A percentile compares a stretch with the other conserved stretches of the same genome.
phyloP scores from a whole-genome alignment of 2,888 invertebrate genomes.

The Junonia oenone region DNA sequence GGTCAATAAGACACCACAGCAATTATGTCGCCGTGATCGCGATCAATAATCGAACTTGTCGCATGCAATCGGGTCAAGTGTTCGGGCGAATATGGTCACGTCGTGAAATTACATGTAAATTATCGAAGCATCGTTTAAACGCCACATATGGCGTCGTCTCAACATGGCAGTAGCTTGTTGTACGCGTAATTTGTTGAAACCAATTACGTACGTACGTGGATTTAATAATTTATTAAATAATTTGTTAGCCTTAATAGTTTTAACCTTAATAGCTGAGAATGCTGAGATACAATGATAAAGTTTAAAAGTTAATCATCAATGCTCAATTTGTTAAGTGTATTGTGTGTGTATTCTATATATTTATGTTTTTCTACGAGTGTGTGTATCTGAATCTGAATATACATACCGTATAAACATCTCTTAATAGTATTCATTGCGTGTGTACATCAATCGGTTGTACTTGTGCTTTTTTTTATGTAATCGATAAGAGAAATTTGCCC shows the following conservation, averaged over 20 bases:
- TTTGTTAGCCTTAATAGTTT: background rate
- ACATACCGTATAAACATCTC: too few relatives aligned
- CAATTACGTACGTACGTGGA: conserved; percentile 9
- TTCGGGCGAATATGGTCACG: conserved; percentile 43
- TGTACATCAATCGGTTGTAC: too few relatives aligned
- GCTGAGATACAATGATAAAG: background rate
- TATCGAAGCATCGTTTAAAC: conserved; percentile 43
- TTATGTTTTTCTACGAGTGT: too few relatives aligned
- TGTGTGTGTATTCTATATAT: background rate
- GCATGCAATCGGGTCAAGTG: conserved; percentile 53
- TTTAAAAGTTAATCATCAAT: background rate
- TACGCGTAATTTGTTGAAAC: conserved; percentile 9
- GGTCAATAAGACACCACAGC: background rate
- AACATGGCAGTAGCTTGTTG: conserved; percentile 24
- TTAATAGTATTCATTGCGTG: too few relatives aligned
- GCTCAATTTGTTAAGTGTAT: background rate
- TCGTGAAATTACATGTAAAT: conserved; percentile 60
- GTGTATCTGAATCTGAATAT: too few relatives aligned
- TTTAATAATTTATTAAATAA: conserved; percentile 1
- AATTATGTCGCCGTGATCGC: conserved; percentile 6
- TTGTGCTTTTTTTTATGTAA: too few relatives aligned
- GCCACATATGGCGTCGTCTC: conserved; percentile 41
- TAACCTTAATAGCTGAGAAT: too few relatives aligned
- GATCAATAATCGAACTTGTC: conserved; percentile 12
- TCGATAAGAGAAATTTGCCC: background rate